Conservation (phyloP, 2,888 invertebrate species). For the Leistus spinibarbis region DNA sequence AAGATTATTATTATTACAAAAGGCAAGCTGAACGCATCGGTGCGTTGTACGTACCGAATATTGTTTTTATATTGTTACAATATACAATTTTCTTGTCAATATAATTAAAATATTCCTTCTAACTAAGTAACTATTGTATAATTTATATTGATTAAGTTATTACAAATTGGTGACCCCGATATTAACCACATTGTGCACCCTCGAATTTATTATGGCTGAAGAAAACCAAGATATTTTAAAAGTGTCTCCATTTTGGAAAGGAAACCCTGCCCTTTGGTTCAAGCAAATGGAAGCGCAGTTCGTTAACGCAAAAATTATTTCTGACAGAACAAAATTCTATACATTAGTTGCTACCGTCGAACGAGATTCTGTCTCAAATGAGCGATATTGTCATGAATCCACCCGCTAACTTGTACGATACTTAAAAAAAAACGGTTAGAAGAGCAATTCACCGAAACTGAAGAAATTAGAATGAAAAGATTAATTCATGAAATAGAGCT, state of each 20-base stretch:
- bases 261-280: conserved; percentile 44
- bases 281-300: conserved; percentile 46
- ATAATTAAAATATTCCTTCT: too few relatives aligned
- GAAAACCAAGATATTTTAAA: background rate
- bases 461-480: conserved; percentile 42
- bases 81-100: too few relatives aligned
- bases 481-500: conserved; percentile 43
- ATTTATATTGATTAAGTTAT: too few relatives aligned
- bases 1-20: too few relatives aligned
- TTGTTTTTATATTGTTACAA: too few relatives aligned
- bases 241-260: conserved; percentile 43
- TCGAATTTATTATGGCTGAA: too few relatives aligned
- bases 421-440: conserved; percentile 43
- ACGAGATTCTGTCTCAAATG: conserved; percentile 43
- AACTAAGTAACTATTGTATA: too few relatives aligned
- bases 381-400: conserved; percentile 44
- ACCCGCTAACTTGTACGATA: conserved; percentile 40
- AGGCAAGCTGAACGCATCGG: too few relatives aligned
- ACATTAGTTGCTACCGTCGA: conserved; percentile 45
- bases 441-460: conserved; percentile 43
- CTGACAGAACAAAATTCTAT: conserved; percentile 44
- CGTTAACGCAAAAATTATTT: conserved; percentile 34
- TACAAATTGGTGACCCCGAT: too few relatives aligned
- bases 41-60: too few relatives aligned
- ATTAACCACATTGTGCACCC: too few relatives aligned